These are phyloP conservation scores for Ciconia maguari DNA, from an alignment of 2,113 vertebrate species.

Conservation along the genomic window DNA sequence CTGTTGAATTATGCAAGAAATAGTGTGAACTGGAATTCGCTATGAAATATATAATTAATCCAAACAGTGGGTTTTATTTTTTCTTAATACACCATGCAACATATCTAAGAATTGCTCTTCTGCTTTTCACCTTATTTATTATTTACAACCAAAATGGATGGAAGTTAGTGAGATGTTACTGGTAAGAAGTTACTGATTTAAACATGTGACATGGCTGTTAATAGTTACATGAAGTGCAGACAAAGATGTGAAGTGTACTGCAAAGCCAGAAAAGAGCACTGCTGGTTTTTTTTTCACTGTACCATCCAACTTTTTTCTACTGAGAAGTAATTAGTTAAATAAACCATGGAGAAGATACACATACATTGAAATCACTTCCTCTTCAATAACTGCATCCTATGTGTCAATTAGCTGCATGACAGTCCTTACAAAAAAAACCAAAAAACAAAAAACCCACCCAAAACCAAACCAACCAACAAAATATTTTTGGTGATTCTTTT, in stretches of 20 bases:
- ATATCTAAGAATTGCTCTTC: neutral
- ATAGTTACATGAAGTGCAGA: neutral
- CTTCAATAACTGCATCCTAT: neutral
- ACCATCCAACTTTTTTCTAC: neutral
- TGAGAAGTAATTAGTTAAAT: neutral
- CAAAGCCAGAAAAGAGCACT: neutral
- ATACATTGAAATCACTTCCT: neutral
- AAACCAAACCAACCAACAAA: neutral
- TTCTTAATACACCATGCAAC: neutral
- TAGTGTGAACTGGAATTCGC: neutral
- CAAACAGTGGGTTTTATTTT: neutral
- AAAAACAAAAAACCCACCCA: fast-evolving
- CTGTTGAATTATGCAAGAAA: neutral
- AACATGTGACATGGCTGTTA: neutral
- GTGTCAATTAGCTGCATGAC: neutral
- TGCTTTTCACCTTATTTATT: neutral
- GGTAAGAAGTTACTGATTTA: neutral
- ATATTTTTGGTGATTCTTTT: neutral
- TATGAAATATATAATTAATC: neutral
- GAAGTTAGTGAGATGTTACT: neutral
- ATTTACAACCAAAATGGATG: neutral
- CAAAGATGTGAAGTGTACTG: neutral
- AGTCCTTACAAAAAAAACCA: neutral
- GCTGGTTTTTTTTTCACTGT: neutral
- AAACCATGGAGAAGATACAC: neutral